Evolutionary conservation across 37 sponge, comb jelly and placozoan species (phyloP), one percentile per base, ranked within the genome.

Genomic region (Oopsacas minuta): DNA sequence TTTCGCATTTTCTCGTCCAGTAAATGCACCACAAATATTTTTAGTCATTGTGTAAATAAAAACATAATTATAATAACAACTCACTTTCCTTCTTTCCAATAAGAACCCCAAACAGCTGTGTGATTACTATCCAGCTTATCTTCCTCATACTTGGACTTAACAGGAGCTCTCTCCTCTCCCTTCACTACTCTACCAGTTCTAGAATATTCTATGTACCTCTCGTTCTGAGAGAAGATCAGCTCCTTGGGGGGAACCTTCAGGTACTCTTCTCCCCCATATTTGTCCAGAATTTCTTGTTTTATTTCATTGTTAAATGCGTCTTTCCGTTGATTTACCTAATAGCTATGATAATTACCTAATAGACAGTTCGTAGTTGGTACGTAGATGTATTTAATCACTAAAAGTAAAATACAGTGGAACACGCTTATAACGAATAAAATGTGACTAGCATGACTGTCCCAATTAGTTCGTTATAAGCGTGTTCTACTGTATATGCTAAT

Each of bases 161-260:
- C 89, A 28, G 89, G 86, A 32, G 91, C 99, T 85, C 84, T 92
- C 92, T 97, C 98, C 85, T 97, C 93, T 35, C 98, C 97, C 81
- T 91, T 93, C 37, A 94, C 75, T 0, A 97, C 88, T 38, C 90
- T 88, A 1, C 99, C 99, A 0, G 88, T 75, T 32, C 94, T 82
- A 23, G 99, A 93, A 81, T 98, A 98, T 85, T 98, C 99, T 37
- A 95, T 90, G 52, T 98, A 98, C 34, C 95, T 83, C 87, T 98
- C 99, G 86, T 91, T 95, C 61, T 95, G 92, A 0, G 99, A 89
- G 8, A 93, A 52, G 8, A 98, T 87, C 22, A 98, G 85, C 85
- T 94, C 99, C 39, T 89, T 93, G 17, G 95, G 91, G 10, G 99
- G 99, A 20, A 91, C 94, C 42, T 95, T 87, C 12, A 98, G 86